phyloP scores from a whole-genome alignment of 1,140 invertebrate species.

The Vanessa tameamea region DNA sequence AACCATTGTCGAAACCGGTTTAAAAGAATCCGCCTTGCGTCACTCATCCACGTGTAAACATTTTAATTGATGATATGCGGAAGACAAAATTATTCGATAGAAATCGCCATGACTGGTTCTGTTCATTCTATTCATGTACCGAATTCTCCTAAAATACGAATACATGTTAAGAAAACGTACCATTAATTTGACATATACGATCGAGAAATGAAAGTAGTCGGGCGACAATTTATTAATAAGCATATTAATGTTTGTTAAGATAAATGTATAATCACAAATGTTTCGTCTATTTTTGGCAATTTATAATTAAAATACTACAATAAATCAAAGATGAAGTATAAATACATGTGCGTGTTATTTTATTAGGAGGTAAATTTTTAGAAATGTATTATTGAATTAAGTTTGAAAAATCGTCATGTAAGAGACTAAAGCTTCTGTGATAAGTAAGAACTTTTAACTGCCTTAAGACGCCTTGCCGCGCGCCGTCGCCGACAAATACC shows the following conservation, averaged over 20 bases:
- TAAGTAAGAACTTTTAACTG: too few species aligned
- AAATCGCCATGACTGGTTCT: conserved; percentile 53
- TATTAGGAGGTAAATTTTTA: too few species aligned
- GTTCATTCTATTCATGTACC: conserved; percentile 44
- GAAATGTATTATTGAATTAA: too few species aligned
- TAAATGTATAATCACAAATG: not conserved
- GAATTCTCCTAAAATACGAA: conserved; percentile 32
- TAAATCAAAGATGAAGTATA: too few species aligned
- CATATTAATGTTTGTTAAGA: not conserved
- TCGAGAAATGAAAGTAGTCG: conserved; percentile 17
- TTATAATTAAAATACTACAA: too few species aligned
- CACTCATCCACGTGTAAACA: conserved; percentile 75
- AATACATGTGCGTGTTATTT: too few species aligned
- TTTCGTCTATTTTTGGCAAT: not conserved
- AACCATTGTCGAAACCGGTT: conserved; percentile 69
- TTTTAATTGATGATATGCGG: conserved; percentile 79
- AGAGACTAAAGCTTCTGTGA: too few species aligned
- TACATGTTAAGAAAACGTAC: conserved; percentile 4
- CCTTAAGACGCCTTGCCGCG: too few species aligned
- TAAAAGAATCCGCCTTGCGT: conserved; percentile 67
- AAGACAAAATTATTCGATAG: conserved; percentile 69
- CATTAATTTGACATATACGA: conserved; percentile 22
- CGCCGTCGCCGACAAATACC: too few species aligned
- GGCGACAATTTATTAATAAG: not conserved
- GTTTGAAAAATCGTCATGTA: too few species aligned